Evolutionary conservation across 2,888 invertebrate genomes (phyloP).

Genomic region (Apodemia duryi): DNA sequence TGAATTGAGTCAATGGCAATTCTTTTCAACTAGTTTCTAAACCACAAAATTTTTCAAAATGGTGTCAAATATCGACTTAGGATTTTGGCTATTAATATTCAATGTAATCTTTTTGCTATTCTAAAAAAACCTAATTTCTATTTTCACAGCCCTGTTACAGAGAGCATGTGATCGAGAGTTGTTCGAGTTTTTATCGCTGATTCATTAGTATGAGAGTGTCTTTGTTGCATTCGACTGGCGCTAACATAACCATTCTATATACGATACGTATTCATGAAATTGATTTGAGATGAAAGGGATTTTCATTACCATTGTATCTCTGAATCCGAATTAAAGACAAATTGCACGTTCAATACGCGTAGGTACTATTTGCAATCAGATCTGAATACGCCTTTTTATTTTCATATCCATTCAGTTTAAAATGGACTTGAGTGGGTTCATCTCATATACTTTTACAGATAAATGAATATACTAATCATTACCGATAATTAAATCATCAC

Average conservation of each 20-base stretch:
- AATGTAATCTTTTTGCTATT: background rate
- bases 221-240: constrained; percentile 58
- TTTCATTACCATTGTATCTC: constrained; percentile 39
- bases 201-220: constrained; percentile 76
- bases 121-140: background rate
- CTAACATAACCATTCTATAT: constrained; percentile 39
- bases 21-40: too few species aligned
- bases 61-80: background rate
- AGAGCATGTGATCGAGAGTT: constrained; percentile 68
- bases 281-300: constrained; percentile 59
- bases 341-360: constrained; percentile 40
- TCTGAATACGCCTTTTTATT: constrained; percentile 33
- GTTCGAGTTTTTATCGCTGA: constrained; percentile 74
- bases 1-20: too few species aligned
- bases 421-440: constrained; percentile 20
- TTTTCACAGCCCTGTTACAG: constrained; percentile 48
- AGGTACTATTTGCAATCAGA: constrained; percentile 34
- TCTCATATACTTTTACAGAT: constrained; percentile 25
- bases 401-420: constrained; percentile 16
- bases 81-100: background rate
- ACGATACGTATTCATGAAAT: constrained; percentile 53
- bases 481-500: background rate
- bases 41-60: too few species aligned
- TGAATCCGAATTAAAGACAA: constrained; percentile 42
- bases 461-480: background rate